Percentiles rank a stretch among this genome's conserved stretches.
phyloP scores from a whole-genome alignment of 1,140 invertebrate species.

The Micrasema minimum region DNA sequence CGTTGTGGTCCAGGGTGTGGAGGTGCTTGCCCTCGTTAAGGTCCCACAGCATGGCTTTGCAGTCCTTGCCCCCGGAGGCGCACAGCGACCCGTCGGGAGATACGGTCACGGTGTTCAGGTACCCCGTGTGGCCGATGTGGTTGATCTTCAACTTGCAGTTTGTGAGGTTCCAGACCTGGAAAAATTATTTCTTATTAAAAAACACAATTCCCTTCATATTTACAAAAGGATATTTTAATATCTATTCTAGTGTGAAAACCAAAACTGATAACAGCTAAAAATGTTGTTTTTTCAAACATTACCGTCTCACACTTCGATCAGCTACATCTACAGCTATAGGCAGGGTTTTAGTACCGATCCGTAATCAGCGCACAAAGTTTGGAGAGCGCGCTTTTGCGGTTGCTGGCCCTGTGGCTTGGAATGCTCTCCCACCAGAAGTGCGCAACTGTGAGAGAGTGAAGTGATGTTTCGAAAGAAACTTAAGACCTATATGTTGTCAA shows the following conservation, averaged over 20 bases:
- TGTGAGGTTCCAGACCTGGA: conserved; percentile 97
- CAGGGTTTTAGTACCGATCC: too few species aligned
- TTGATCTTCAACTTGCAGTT: conserved; percentile 99
- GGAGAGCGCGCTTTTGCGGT: too few species aligned
- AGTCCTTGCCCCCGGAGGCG: conserved; percentile 99
- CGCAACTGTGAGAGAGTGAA: too few species aligned
- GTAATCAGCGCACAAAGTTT: too few species aligned
- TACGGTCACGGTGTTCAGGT: conserved; percentile 98
- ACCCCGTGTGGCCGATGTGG: conserved; percentile 96
- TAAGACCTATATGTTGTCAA: too few species aligned
- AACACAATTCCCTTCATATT: not conserved
- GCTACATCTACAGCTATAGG: too few species aligned
- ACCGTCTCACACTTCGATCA: too few species aligned
- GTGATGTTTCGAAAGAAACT: too few species aligned
- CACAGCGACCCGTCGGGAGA: conserved; percentile 99
- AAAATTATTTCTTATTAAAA: not conserved
- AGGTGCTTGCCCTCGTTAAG: conserved; percentile 99
- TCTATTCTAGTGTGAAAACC: not conserved
- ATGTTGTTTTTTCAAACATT: too few species aligned
- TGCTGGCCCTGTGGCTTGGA: too few species aligned
- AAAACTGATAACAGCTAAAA: not conserved
- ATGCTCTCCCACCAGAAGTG: too few species aligned
- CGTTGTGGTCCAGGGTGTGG: conserved; percentile 98
- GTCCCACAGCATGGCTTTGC: conserved; percentile 99
- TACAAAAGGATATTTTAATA: not conserved